Evolutionary conservation across 2,888 invertebrate species (phyloP), one percentile per base, ranked within the genome.

Genomic region (Ditula angustiorana): DNA sequence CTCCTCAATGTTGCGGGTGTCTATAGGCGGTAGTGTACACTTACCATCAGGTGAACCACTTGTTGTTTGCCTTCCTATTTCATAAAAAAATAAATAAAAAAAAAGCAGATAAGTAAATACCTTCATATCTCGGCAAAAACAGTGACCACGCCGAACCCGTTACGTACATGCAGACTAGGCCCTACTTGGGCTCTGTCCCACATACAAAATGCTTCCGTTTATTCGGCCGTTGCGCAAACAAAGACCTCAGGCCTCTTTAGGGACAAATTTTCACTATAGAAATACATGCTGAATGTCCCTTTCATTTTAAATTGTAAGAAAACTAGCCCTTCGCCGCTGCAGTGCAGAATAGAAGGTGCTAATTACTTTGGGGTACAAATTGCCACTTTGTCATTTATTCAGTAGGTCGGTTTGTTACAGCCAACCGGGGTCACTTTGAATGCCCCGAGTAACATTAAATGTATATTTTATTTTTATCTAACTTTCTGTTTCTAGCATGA

Each of bases 261-360:
- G 64, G 58, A 59, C 58, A 37, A 58, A 58, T 58, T 37, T 50
- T 46, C 33, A 52, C 37, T 53, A 53, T 53, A 59, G 58, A 64
- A 59, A 47, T 28, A 58, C 53, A 52, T 26, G 33, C 50, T 35
- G 52, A 58, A 64, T 58, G 58, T 58, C 52, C 53, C 19, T 64
- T 64, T 64, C 44, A 64, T 58, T 64, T 44, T 23, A 59, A 58
- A 58, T 47, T 47, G 46, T 53, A 63, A 58, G 63, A 63, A 44
- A 46, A 52, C 37, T 63, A 57, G 50, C 41, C 55, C 37, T 21
- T 21, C 8, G 26, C 26, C 8, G 55, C 33, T 23, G 41, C 50
- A 49, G 26, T 28, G 37, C 24, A 33, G 24, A 44, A 57, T 62
- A 30, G 30, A n/a, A 44, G 46, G 21, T 13, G 16, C 53, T 49